These are phyloP conservation scores for Chlorops oryzae DNA, from an alignment of 1,140 invertebrate species.

Conservation along the genomic window DNA sequence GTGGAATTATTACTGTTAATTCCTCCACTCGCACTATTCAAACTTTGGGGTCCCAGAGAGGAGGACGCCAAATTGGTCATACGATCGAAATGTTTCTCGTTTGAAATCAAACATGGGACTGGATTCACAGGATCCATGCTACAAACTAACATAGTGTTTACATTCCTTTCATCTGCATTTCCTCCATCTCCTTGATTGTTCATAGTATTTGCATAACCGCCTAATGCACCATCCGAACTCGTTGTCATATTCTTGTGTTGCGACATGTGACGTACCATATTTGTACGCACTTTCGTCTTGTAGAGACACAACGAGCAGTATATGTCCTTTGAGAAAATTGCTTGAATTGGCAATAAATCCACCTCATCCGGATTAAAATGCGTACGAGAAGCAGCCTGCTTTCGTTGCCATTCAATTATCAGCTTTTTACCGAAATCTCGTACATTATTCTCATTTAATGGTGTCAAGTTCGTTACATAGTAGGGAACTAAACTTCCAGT, in stretches of 20 bases:
- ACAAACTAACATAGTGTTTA: constrained; percentile 54
- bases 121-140: constrained; percentile 67
- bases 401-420: constrained; percentile 9
- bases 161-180: too few species aligned
- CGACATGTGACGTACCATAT: constrained; percentile 66
- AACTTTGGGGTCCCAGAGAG: constrained; percentile 61
- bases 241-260: constrained; percentile 51
- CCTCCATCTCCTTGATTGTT: constrained; percentile 45
- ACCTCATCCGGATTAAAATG: constrained; percentile 57
- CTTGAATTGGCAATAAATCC: constrained; percentile 56
- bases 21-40: constrained; percentile 38
- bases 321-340: constrained; percentile 58
- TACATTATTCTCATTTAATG: constrained; percentile 21
- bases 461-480: constrained; percentile 51
- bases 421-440: constrained; percentile 22
- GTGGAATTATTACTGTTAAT: constrained; percentile 12
- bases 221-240: neutral
- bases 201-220: neutral
- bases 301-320: constrained; percentile 63
- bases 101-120: constrained; percentile 68
- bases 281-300: constrained; percentile 66
- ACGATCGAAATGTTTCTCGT: constrained; percentile 75
- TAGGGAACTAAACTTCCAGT: constrained; percentile 15
- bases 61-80: constrained; percentile 67
- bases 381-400: constrained; percentile 30